These are phyloP conservation scores for Trichopoda pennipes DNA, from an alignment of 2,888 invertebrate species.

Conservation along the genomic window DNA sequence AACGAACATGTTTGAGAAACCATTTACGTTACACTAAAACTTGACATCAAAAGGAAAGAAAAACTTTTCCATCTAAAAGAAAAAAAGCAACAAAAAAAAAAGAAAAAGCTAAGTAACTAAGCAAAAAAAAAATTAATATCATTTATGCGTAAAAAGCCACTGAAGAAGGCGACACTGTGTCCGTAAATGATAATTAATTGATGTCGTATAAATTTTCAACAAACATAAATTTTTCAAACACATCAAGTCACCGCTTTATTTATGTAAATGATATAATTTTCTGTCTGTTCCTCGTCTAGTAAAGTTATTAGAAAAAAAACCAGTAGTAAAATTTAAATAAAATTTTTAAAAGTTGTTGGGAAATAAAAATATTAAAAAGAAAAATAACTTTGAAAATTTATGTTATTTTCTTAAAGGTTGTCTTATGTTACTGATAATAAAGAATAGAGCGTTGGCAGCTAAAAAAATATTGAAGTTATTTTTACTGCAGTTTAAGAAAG, in stretches of 20 bases:
- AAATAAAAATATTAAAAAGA: background rate
- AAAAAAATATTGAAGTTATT: too few species aligned
- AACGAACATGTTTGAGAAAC: conserved; percentile 48
- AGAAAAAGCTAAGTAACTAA: background rate
- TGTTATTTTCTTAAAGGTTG: too few species aligned
- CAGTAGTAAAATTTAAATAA: background rate
- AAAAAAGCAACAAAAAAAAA: background rate
- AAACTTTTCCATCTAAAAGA: conserved; percentile 8
- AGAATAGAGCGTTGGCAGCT: too few species aligned
- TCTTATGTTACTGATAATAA: too few species aligned
- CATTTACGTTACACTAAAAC: conserved; percentile 16
- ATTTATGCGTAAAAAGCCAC: conserved; percentile 63
- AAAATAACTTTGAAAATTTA: too few species aligned
- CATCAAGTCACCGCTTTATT: conserved; percentile 64
- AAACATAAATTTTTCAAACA: conserved; percentile 68
- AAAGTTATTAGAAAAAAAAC: conserved; percentile 19
- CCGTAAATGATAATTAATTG: conserved; percentile 68
- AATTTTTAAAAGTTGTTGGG: background rate
- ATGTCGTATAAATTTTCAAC: conserved; percentile 66
- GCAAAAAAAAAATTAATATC: conserved; percentile 56
- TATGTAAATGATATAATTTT: conserved; percentile 49
- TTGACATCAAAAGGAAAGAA: conserved; percentile 40
- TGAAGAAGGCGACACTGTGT: conserved; percentile 68
- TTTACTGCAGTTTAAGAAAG: too few species aligned
- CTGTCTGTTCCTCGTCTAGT: conserved; percentile 29